Percentiles rank a stretch among this genome's conserved stretches.
Evolutionary conservation across 2,888 invertebrate species (phyloP).

Genomic region (Tinea trinotella): DNA sequence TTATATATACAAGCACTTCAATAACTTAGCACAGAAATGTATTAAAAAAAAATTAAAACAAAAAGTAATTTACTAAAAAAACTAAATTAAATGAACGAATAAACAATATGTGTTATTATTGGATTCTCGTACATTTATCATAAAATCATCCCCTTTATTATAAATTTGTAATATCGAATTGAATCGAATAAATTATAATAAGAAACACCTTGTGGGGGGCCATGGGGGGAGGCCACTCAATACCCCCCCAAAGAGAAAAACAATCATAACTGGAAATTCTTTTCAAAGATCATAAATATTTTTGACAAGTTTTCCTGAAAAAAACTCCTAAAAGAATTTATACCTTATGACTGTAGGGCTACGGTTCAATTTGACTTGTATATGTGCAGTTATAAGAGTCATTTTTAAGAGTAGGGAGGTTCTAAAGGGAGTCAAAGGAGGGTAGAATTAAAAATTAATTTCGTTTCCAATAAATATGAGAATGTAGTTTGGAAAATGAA

Average conservation of each 20-base stretch:
- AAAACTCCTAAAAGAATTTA: constrained; percentile 30
- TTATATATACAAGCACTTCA: too few relatives aligned
- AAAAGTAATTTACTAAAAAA: too few relatives aligned
- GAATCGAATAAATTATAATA: constrained; percentile 13
- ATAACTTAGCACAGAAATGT: too few relatives aligned
- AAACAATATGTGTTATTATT: too few relatives aligned
- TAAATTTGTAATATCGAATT: constrained; percentile 11
- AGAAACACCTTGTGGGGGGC: constrained; percentile 3
- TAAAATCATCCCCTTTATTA: neutral
- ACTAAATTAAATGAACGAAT: too few relatives aligned
- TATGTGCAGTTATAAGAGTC: constrained; percentile 48
- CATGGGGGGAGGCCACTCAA: neutral
- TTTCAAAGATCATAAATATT: constrained; percentile 71
- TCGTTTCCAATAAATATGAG: constrained; percentile 65
- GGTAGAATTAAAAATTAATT: constrained; percentile 66
- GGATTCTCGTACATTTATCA: neutral
- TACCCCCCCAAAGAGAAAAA: constrained; percentile 32
- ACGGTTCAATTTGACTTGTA: constrained; percentile 30
- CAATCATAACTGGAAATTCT: constrained; percentile 44
- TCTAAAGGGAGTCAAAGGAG: constrained; percentile 31
- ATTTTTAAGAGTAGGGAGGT: neutral
- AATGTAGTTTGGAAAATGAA: constrained; percentile 64
- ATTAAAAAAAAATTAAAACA: too few relatives aligned
- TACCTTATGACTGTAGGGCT: constrained; percentile 41
- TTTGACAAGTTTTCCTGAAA: constrained; percentile 34